Percentiles rank a stretch among this genome's conserved stretches.
These are phyloP conservation scores for Drosophila nr. perissopoda DNA, from an alignment of 2,888 invertebrate species.

Conservation along the genomic window DNA sequence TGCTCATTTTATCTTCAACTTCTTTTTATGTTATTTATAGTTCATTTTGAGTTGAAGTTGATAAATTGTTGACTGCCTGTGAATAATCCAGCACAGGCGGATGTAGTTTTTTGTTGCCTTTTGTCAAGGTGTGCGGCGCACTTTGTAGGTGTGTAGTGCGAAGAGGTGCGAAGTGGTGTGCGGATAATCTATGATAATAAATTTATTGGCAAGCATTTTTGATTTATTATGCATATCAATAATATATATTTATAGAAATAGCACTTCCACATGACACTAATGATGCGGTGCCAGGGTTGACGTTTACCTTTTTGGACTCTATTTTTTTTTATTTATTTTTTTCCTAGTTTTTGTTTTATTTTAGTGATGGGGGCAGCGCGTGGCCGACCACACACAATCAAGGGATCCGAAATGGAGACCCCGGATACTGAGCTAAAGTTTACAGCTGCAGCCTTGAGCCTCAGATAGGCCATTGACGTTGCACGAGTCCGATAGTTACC, in stretches of 20 bases:
- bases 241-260: slow-evolving; percentile 65
- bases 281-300: slow-evolving; percentile 58
- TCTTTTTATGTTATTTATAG: slow-evolving; percentile 57
- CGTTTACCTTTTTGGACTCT: slow-evolving; percentile 46
- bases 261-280: slow-evolving; percentile 67
- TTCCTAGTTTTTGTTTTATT: slow-evolving; percentile 12
- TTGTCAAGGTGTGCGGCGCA: slow-evolving; percentile 61
- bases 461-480: slow-evolving; percentile 46
- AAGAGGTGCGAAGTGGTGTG: slow-evolving; percentile 19
- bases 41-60: slow-evolving; percentile 64
- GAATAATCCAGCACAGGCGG: slow-evolving; percentile 45
- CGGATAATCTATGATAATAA: slow-evolving; percentile 75
- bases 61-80: slow-evolving; percentile 66
- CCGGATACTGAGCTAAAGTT: slow-evolving; percentile 33
- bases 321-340: slow-evolving; percentile 2
- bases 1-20: slow-evolving; percentile 23
- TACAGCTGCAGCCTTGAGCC: slow-evolving; percentile 57
- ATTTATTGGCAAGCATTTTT: slow-evolving; percentile 75
- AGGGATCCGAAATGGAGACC: slow-evolving; percentile 8
- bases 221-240: slow-evolving; percentile 76
- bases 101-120: slow-evolving; percentile 49
- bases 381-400: slow-evolving; percentile 33
- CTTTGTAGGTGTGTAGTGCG: slow-evolving; percentile 13
- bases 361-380: slow-evolving; percentile 27
- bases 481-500: slow-evolving; percentile 60